phyloP scores from a whole-genome alignment of 2,888 invertebrate genomes.

The Nezara viridula region DNA sequence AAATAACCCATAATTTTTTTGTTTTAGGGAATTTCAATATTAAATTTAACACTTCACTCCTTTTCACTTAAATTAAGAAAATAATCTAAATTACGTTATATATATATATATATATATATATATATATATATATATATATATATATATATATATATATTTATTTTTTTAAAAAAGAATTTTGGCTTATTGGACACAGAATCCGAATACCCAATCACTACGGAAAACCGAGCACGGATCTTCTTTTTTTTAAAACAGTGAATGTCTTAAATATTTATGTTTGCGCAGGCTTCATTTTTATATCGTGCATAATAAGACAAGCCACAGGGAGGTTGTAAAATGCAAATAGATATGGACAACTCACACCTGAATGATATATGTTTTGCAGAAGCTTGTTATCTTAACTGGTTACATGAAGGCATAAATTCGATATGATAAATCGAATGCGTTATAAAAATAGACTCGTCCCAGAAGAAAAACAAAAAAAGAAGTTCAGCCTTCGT shows the following conservation, averaged over 20 bases:
- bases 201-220: no score
- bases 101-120: no score
- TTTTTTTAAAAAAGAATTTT: no score
- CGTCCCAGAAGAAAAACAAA: neutral
- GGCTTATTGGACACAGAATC: no score
- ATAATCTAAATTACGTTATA: no score
- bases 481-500: conserved; percentile 3
- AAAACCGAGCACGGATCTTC: no score
- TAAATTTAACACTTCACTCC: no score
- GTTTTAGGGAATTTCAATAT: no score
- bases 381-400: conserved; percentile 33
- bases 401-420: conserved; percentile 30
- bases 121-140: no score
- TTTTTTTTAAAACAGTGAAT: neutral
- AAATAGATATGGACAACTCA: conserved; percentile 4
- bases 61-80: no score
- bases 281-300: neutral
- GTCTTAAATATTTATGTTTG: neutral
- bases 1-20: no score
- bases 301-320: neutral
- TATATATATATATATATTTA: no score
- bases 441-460: conserved; percentile 23
- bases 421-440: conserved; percentile 36
- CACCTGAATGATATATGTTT: conserved; percentile 18
- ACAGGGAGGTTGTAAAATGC: neutral